Conservation (phyloP, 2,113 vertebrate genomes). For the Strix aluco region DNA sequence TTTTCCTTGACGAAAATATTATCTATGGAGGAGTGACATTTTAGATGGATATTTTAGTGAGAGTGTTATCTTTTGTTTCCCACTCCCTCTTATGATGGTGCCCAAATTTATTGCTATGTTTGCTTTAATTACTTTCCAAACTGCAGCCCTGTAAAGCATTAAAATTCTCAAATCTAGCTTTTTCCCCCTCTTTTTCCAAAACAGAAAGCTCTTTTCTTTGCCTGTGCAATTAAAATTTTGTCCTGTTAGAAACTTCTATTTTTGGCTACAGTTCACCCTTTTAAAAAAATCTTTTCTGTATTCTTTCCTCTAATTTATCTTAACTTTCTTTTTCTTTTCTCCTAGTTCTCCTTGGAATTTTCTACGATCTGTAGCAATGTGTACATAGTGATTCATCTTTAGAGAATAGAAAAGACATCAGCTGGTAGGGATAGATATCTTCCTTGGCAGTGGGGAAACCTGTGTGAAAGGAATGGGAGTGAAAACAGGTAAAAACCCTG, state of each 20-base stretch:
- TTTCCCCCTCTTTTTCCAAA: background rate
- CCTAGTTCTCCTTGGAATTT: conserved; percentile 80
- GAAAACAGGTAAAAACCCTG: conserved; percentile 10
- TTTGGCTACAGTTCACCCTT: background rate
- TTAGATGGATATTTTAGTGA: background rate
- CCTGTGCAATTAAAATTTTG: background rate
- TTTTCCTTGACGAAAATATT: background rate
- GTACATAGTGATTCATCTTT: conserved; percentile 69
- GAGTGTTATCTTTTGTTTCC: background rate
- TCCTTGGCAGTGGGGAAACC: conserved; percentile 53
- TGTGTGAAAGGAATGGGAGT: conserved; percentile 8
- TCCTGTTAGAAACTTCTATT: background rate
- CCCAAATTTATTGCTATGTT: background rate
- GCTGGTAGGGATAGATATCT: conserved; percentile 71
- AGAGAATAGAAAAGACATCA: conserved; percentile 69
- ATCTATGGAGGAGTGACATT: background rate
- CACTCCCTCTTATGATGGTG: background rate
- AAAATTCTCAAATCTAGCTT: background rate
- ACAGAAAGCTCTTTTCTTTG: background rate
- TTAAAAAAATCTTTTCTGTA: background rate
- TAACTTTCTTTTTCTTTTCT: conserved; percentile 76
- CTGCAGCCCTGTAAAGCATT: background rate
- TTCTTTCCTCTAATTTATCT: conserved; percentile 58
- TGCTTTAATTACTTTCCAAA: background rate
- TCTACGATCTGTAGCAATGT: conserved; percentile 70